These are phyloP conservation scores for Montipora sp. DNA, from an alignment of 64 coral and sea anemone genomes.

Conservation along the genomic window DNA sequence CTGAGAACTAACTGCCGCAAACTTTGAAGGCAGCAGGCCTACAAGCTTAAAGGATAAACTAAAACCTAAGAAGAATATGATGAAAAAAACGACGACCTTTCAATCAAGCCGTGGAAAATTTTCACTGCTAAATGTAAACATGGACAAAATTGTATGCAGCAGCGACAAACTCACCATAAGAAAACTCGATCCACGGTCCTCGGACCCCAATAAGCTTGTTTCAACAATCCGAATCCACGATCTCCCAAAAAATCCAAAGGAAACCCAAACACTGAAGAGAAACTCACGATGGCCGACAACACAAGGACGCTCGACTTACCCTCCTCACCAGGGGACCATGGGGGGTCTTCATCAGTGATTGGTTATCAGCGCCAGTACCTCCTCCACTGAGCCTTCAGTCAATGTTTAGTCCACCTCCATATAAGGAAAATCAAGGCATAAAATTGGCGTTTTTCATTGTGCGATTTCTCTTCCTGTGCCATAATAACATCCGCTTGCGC, in stretches of 20 bases:
- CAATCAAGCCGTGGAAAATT: constrained; percentile 19
- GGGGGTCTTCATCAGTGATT: constrained; percentile 93
- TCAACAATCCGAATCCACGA: constrained; percentile 64
- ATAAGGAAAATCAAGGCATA: constrained; percentile 66
- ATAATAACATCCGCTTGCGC: constrained; percentile 94
- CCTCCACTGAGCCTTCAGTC: constrained; percentile 62
- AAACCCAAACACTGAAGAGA: constrained; percentile 89
- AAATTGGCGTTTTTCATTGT: constrained; percentile 51
- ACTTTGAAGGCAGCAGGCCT: neutral
- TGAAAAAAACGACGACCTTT: neutral
- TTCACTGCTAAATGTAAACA: constrained; percentile 5
- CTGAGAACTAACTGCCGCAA: neutral
- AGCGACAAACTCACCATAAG: constrained; percentile 59
- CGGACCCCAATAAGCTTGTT: constrained; percentile 38
- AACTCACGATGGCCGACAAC: constrained; percentile 94
- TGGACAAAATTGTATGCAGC: neutral
- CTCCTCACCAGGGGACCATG: constrained; percentile 89
- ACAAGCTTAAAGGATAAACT: neutral
- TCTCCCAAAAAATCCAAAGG: constrained; percentile 74
- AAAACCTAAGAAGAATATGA: neutral
- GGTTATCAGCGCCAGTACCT: constrained; percentile 59
- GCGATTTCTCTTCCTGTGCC: constrained; percentile 82
- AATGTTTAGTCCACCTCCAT: constrained; percentile 77
- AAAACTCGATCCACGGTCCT: constrained; percentile 50
- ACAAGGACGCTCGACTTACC: constrained; percentile 99